Conservation (phyloP, 2,888 invertebrate species). For the Diloba caeruleocephala region DNA sequence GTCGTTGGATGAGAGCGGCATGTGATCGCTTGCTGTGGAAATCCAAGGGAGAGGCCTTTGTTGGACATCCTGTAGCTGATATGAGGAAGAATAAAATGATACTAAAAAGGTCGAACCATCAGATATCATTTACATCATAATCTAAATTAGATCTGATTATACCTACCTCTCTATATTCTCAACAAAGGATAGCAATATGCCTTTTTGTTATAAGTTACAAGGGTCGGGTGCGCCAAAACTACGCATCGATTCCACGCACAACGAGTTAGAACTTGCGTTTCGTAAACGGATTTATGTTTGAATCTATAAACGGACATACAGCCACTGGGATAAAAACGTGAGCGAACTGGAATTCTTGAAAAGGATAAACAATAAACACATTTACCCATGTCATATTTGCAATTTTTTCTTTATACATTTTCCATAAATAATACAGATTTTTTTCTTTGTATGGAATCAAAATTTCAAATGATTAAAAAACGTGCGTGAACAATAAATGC, state of each 20-base stretch:
- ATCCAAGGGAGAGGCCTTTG: too few relatives aligned
- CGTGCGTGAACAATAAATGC: too few relatives aligned
- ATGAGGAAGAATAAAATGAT: conserved; percentile 4
- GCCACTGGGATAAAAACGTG: conserved; percentile 53
- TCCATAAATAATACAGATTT: conserved; percentile 4
- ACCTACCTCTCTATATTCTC: conserved; percentile 55
- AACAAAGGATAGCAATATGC: conserved; percentile 58
- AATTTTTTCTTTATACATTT: conserved; percentile 25
- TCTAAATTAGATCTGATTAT: conserved; percentile 42
- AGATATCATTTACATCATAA: conserved; percentile 35
- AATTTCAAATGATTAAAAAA: background rate
- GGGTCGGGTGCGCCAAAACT: conserved; percentile 75
- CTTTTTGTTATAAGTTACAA: conserved; percentile 74
- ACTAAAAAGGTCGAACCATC: conserved; percentile 12
- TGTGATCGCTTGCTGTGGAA: too few relatives aligned
- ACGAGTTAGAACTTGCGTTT: conserved; percentile 66
- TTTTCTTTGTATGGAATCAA: conserved; percentile 11
- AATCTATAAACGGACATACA: conserved; percentile 70
- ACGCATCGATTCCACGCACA: conserved; percentile 72
- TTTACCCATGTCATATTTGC: conserved; percentile 48
- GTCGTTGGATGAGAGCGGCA: too few relatives aligned
- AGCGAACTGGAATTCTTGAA: conserved; percentile 46
- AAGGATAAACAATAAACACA: conserved; percentile 56
- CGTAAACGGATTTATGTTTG: conserved; percentile 79
- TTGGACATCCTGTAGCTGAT: too few relatives aligned